These are phyloP conservation scores for Plecturocebus donacophilus DNA, from an alignment of 2,113 vertebrate species.

Conservation along the genomic window DNA sequence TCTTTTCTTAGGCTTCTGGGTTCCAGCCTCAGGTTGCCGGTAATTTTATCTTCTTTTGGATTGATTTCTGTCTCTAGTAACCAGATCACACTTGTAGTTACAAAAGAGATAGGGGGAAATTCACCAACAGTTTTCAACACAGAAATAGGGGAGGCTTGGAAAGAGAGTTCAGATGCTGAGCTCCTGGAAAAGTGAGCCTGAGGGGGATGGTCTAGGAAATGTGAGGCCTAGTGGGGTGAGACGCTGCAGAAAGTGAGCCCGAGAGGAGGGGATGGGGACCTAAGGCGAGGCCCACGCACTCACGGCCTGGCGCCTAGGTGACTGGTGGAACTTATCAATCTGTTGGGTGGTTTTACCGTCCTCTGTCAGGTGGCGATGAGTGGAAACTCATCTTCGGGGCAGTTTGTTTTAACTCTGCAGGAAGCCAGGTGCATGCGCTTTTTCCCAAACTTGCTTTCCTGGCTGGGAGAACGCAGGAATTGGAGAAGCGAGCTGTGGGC, in stretches of 20 bases:
- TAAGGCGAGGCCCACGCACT: neutral
- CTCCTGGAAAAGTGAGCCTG: neutral
- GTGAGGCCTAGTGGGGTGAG: rapidly evolving
- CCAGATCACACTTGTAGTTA: neutral
- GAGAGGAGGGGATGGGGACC: rapidly evolving
- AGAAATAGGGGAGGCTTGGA: neutral
- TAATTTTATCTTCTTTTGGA: neutral
- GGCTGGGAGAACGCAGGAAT: neutral
- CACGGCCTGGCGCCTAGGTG: too few relatives aligned
- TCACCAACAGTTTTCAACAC: neutral
- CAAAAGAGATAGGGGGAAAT: neutral
- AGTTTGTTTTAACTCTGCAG: neutral
- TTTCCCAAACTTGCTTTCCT: rapidly evolving
- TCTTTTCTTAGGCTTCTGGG: neutral
- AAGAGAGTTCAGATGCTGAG: neutral
- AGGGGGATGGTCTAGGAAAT: rapidly evolving
- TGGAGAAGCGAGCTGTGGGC: rapidly evolving
- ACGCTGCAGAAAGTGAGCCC: rapidly evolving
- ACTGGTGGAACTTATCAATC: neutral
- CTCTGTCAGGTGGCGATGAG: neutral
- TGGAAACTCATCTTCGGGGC: neutral
- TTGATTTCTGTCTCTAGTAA: neutral
- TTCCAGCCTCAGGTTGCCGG: neutral
- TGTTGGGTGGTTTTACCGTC: neutral
- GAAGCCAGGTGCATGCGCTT: neutral